phyloP scores from a whole-genome alignment of 2,113 vertebrate genomes.

The Megaleporinus macrocephalus region DNA sequence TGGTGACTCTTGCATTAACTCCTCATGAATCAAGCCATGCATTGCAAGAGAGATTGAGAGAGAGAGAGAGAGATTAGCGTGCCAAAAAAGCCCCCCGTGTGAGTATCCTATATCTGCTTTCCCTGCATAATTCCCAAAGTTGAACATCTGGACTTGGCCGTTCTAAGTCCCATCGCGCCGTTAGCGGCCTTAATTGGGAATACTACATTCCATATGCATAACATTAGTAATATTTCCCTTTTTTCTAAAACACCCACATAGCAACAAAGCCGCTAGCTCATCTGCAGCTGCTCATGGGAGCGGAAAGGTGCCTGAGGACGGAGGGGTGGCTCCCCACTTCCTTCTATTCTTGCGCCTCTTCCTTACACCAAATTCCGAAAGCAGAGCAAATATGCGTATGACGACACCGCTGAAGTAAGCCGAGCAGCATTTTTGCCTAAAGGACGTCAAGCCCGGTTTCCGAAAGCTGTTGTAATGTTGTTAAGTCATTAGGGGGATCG shows the following conservation, averaged over 20 bases:
- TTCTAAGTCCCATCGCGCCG: not conserved
- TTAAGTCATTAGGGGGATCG: not conserved
- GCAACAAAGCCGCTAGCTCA: slow-evolving; percentile 27
- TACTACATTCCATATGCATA: not conserved
- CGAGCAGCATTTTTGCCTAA: not conserved
- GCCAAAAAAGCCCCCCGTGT: not conserved
- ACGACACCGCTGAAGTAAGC: not conserved
- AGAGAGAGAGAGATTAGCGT: slow-evolving; percentile 34
- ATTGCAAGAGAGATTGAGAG: no score
- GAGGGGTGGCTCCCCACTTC: slow-evolving; percentile 68
- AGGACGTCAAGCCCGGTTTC: not conserved
- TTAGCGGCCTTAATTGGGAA: not conserved
- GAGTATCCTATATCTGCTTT: slow-evolving; percentile 18
- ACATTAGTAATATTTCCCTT: not conserved
- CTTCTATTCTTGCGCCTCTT: slow-evolving; percentile 72
- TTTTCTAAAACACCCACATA: not conserved
- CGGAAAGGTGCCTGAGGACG: slow-evolving; percentile 70
- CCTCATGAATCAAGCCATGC: no score
- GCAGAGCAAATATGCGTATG: not conserved
- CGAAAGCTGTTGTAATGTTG: not conserved
- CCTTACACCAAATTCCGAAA: slow-evolving; percentile 53
- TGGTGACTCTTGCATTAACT: no score
- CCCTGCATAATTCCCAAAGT: not conserved
- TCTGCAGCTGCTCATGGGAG: slow-evolving; percentile 71
- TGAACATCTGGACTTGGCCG: not conserved